Percentiles rank a stretch among this genome's conserved stretches.
Evolutionary conservation across 2,888 invertebrate genomes (phyloP).

Genomic region (Drosophila buzzatii): DNA sequence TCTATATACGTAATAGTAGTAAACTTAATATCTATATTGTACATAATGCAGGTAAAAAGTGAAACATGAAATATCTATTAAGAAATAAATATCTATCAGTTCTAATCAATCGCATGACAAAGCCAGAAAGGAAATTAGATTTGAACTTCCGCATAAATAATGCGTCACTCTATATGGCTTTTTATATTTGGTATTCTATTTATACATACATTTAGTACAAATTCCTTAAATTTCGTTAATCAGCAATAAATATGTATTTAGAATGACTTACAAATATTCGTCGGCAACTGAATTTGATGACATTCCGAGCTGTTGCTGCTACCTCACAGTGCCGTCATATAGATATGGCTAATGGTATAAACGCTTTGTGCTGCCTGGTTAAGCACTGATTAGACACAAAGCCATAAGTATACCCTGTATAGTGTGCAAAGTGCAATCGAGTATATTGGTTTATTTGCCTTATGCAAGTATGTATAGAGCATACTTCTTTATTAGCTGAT

Average conservation of each 20-base stretch:
- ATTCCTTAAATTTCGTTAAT: neutral
- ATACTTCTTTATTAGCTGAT: neutral
- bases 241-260: neutral
- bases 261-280: neutral
- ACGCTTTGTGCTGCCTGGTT: constrained; percentile 1
- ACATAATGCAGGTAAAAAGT: constrained; percentile 1
- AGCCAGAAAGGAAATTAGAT: neutral
- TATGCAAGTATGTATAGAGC: neutral
- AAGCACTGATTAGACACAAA: constrained; percentile 18
- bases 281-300: neutral
- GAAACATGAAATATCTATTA: neutral
- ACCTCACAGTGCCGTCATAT: neutral
- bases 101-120: neutral
- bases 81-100: neutral
- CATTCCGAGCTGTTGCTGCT: neutral
- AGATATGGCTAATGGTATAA: constrained; percentile 16
- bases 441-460: neutral
- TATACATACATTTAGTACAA: neutral
- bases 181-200: neutral
- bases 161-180: neutral
- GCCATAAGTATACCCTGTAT: neutral
- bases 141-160: neutral
- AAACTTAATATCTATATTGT: neutral
- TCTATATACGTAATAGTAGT: constrained; percentile 5
- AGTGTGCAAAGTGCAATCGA: neutral